phyloP scores from a whole-genome alignment of 2,888 invertebrate genomes.

The Rhabditophanes sp. region DNA sequence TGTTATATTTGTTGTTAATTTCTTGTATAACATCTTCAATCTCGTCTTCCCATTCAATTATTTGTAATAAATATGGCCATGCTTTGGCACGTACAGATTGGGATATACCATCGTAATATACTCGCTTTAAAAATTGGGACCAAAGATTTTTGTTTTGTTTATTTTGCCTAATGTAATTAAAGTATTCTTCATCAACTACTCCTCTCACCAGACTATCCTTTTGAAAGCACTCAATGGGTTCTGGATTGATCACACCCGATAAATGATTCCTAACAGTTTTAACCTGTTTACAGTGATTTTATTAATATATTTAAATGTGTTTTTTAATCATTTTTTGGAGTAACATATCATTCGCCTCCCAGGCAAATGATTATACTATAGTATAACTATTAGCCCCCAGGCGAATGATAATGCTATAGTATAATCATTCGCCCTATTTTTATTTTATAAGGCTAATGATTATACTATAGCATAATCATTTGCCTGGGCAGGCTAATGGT shows the following conservation, averaged over 20 bases:
- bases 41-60: slow-evolving; percentile 31
- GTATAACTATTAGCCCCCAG: too few species aligned
- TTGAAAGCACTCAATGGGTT: slow-evolving; percentile 7
- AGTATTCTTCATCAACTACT: slow-evolving; percentile 31
- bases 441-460: too few species aligned
- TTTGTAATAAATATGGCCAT: slow-evolving; percentile 40
- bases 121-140: slow-evolving; percentile 62
- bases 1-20: slow-evolving; percentile 18
- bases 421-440: too few species aligned
- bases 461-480: too few species aligned
- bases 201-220: slow-evolving; percentile 11
- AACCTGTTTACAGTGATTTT: slow-evolving; percentile 79
- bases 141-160: slow-evolving; percentile 39
- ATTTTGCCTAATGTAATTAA: neutral
- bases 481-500: too few species aligned
- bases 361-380: too few species aligned
- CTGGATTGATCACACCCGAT: slow-evolving; percentile 66
- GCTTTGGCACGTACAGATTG: slow-evolving; percentile 10
- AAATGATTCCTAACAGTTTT: slow-evolving; percentile 73
- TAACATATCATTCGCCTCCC: too few species aligned
- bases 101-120: slow-evolving; percentile 75
- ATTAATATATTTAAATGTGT: too few species aligned
- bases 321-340: too few species aligned
- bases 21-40: slow-evolving; percentile 17
- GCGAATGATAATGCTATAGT: too few species aligned